Conservation (phyloP, 2,888 invertebrate genomes). For the Orchestes rusci region DNA sequence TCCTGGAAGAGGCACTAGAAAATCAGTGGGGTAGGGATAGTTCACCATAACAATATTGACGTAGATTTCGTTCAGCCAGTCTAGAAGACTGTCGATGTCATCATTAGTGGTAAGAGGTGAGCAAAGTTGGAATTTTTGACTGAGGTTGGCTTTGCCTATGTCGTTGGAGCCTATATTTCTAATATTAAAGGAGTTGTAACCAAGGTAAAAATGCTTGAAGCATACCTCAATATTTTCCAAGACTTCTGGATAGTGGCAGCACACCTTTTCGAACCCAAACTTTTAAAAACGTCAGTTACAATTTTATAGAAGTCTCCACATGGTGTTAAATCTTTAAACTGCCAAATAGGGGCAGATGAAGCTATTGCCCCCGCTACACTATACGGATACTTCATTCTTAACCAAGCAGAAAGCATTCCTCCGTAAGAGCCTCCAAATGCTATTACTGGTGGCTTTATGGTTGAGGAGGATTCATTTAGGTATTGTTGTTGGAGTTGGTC, state of each 20-base stretch:
- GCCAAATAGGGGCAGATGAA: constrained; percentile 85
- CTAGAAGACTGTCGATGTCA: constrained; percentile 53
- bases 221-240: constrained; percentile 75
- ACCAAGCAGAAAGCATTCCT: constrained; percentile 87
- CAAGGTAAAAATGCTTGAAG: too few species aligned
- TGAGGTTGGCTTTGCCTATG: constrained; percentile 63
- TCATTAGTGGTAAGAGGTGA: constrained; percentile 53
- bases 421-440: constrained; percentile 85
- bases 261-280: constrained; percentile 50
- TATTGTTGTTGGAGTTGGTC: constrained; percentile 47
- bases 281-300: constrained; percentile 67
- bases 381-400: constrained; percentile 93
- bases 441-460: constrained; percentile 65
- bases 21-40: constrained; percentile 85
- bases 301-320: constrained; percentile 73
- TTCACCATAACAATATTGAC: constrained; percentile 87
- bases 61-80: constrained; percentile 67
- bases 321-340: constrained; percentile 71
- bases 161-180: constrained; percentile 50
- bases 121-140: constrained; percentile 70
- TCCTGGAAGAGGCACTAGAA: constrained; percentile 75
- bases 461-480: constrained; percentile 24
- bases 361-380: constrained; percentile 83
- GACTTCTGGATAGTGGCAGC: constrained; percentile 64
- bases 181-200: too few species aligned